A percentile compares a stretch with the other conserved stretches of the same genome.
Conservation (phyloP, 2,797 vertebrate species). For the Ctenosaura bakeri region DNA sequence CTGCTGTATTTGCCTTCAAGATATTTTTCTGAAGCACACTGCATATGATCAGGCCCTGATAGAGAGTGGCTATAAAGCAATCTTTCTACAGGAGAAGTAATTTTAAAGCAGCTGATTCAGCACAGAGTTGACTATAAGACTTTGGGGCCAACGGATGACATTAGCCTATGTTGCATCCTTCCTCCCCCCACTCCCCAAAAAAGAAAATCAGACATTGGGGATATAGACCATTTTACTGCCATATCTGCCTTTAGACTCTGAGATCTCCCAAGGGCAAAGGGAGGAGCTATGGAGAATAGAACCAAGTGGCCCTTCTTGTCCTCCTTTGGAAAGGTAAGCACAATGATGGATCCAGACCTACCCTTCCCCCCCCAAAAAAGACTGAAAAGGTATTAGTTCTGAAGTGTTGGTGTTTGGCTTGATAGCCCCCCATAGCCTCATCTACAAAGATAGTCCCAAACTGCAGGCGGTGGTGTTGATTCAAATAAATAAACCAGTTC, state of each 20-base stretch:
- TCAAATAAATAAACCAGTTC: not conserved
- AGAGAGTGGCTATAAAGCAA: not conserved
- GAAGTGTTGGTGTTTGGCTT: too few species aligned
- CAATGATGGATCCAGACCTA: not conserved
- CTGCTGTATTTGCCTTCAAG: not conserved
- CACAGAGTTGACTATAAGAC: not conserved
- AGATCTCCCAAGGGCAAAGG: not conserved
- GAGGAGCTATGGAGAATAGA: not conserved
- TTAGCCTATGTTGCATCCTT: not conserved
- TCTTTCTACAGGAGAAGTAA: constrained; percentile 4
- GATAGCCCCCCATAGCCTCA: too few species aligned
- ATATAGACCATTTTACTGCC: not conserved
- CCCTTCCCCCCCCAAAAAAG: too few species aligned
- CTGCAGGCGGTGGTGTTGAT: not conserved
- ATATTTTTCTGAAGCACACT: not conserved
- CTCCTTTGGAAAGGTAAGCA: not conserved
- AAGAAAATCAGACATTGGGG: not conserved
- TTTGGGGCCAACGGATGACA: not conserved
- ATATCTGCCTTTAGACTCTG: not conserved
- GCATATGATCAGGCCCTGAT: constrained; percentile 9
- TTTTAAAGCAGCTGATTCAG: constrained; percentile 11
- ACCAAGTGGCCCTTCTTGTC: not conserved
- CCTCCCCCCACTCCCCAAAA: not conserved
- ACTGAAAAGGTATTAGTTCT: too few species aligned
- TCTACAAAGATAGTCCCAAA: too few species aligned